Base-by-base conservation (phyloP, 30 jellyfish, hydroid and myxozoan genomes). In the Turritopsis dohrnii region DNA sequence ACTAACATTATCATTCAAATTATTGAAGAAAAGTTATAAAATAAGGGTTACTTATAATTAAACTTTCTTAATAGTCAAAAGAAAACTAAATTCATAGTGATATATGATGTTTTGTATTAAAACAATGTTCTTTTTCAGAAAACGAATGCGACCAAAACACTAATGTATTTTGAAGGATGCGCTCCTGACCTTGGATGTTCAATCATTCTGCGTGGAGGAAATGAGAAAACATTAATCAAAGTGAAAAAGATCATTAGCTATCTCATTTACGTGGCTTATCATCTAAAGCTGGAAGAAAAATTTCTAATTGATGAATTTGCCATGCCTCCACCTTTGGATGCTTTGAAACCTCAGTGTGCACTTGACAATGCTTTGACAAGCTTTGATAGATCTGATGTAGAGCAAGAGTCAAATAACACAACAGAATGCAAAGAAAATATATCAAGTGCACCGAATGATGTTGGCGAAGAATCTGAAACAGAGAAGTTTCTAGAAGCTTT, bases 111-210 rank as follows among this genome's bases (percentile, higher is more conserved):
- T n/a, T n/a, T n/a, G n/a, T n/a, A n/a, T n/a, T n/a, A n/a, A n/a
- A n/a, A n/a, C n/a, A n/a, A n/a, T 19, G 16, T 69, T 0, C 1
- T 1, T 74, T 29, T 74, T 74, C 41, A 24, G 83, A 74, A 74
- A 74, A 27, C 85, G 95, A 89, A 86, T 84, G 98, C 89, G 29
- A 89, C 93, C 22, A 93, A 88, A 80, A 84, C 96, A 1, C 87
- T 93, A 79, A 93, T 93, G 98, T 93, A 73, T 71, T 88, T 93
- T 74, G 98, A 93, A 69, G 98, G 98, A 8, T 93, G 98, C 79
- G 94, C 98, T 18, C 95, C 96, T 3, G 96, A 93, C 66, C 88
- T 93, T 1, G 98, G 98, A 21, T 93, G 98, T 75, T 93, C 98
- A 3, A 52, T 93, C 1, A 96, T 93, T 23, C 75, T 93, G 53